Base-by-base conservation (phyloP, 2,113 vertebrate species). In the Stegastes partitus region DNA sequence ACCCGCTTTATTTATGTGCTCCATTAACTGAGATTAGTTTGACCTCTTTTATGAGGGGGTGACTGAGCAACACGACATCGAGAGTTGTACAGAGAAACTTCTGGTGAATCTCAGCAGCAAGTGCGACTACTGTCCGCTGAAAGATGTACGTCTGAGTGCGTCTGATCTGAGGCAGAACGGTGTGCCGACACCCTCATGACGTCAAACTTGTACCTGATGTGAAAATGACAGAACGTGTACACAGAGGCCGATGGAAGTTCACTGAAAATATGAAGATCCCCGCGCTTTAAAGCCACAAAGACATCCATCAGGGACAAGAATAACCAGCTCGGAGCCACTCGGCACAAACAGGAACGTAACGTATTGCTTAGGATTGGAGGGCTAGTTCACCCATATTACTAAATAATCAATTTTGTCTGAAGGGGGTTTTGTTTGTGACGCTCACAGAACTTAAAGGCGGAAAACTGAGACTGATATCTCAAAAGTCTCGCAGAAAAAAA, bases 1-100 rank as follows among this genome's bases (percentile, higher is more conserved):
- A 39, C 26, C 34, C 44, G 66, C 31, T 62, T 73, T 81, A 73
- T 86, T 64, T 65, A 65, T 75, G 21, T 59, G 26, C 16, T 68
- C 74, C 66, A 65, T 76, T 68, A 68, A 72, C 62, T 39, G 22
- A 50, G 31, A 70, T 51, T 47, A 58, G 53, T 72, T 64, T 74
- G 53, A 65, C 42, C 69, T 45, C 45, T 39, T 74, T 44, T 31
- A 50, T 67, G 51, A 23, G 11, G 8, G 26, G 47, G 19, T 44
- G 64, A 59, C 45, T 70, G 49, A 79, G 66, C 21, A 45, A 75
- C 19, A 31, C 8, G n/a, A 34, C 26, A 1, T 21, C 51, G 53
- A 21, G 23, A 51, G 31, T 47, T 78, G 18, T 45, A 39, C 50
- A 44, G 10, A 56, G 21, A 67, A 21, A 18, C 37, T 59, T 39